Evolutionary conservation across 2,113 vertebrate species (phyloP).

Genomic region (Erythrocebus patas): DNA sequence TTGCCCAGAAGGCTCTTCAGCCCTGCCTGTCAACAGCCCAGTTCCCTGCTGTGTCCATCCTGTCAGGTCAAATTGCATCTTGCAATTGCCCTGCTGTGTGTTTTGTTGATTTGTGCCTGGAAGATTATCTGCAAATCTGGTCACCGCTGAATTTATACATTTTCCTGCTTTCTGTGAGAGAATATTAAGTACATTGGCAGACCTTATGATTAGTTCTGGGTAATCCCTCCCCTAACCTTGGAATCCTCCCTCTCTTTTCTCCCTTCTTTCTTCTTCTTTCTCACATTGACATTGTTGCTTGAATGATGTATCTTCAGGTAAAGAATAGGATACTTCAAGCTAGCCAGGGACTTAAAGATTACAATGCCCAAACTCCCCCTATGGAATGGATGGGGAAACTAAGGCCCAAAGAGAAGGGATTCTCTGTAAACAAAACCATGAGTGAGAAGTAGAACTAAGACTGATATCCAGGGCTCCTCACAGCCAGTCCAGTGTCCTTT

Average conservation of each 20-base stretch:
- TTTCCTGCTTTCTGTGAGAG: neutral
- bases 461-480: neutral
- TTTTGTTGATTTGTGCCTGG: conserved; percentile 31
- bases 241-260: neutral
- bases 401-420: neutral
- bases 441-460: neutral
- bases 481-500: neutral
- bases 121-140: conserved; percentile 36
- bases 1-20: conserved; percentile 11
- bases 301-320: neutral
- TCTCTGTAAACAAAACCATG: neutral
- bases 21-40: conserved; percentile 12
- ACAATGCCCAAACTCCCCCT: neutral
- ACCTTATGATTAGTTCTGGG: neutral
- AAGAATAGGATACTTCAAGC: neutral
- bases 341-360: neutral
- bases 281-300: neutral
- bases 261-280: neutral
- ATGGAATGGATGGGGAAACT: neutral
- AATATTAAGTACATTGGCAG: neutral
- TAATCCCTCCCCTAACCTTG: neutral
- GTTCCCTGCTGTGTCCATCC: conserved; percentile 17
- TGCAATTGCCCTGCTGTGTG: conserved; percentile 39
- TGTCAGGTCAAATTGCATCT: conserved; percentile 67
- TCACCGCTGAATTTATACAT: conserved; percentile 19